Base-by-base conservation (phyloP, 35 echinoderm and acorn worm genomes). In the Lytechinus variegatus region DNA sequence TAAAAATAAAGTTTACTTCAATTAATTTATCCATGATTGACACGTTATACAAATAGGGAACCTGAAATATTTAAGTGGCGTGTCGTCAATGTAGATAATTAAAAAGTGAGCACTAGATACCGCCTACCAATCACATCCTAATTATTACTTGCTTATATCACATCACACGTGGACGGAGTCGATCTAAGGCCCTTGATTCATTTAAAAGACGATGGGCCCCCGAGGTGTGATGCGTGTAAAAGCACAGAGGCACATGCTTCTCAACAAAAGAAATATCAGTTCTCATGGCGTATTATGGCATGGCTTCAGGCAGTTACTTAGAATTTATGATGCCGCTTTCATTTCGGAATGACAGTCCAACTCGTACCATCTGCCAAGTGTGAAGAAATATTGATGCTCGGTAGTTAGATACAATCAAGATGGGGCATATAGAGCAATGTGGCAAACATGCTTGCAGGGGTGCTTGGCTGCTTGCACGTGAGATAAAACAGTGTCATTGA, bases 311-410 rank as follows among this genome's bases (percentile, higher is more conserved):
- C 66, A 79, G 66, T 79, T 79, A 79, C 66, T 19, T 24, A 79
- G 66, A 79, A 79, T 79, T 79, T 79, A 79, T 79, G 66, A 79
- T 79, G 14, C 66, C 66, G 66, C 66, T 79, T 79, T 79, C 19
- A 79, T 79, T 79, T 79, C 16, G 66, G 66, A 79, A 79, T 16
- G 66, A 79, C 66, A 79, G 66, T 6, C 14, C 66, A 24, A 79
- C 16, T 24, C 66, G 66, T 79, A 24, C 66, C 66, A 79, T 79
- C 66, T 79, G 66, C 66, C 16, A 16, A 79, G 66, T 24, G 66
- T 79, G 66, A 79, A 79, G 66, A 79, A 79, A 79, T 79, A 79
- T 79, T 79, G 66, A 79, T 79, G 66, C 19, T 79, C 66, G 66
- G 66, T 24, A 79, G 66, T 24, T 79, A 79, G 66, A 79, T 79